These are phyloP conservation scores for Ochropleura leucogaster DNA, from an alignment of 2,888 invertebrate genomes.

Conservation along the genomic window DNA sequence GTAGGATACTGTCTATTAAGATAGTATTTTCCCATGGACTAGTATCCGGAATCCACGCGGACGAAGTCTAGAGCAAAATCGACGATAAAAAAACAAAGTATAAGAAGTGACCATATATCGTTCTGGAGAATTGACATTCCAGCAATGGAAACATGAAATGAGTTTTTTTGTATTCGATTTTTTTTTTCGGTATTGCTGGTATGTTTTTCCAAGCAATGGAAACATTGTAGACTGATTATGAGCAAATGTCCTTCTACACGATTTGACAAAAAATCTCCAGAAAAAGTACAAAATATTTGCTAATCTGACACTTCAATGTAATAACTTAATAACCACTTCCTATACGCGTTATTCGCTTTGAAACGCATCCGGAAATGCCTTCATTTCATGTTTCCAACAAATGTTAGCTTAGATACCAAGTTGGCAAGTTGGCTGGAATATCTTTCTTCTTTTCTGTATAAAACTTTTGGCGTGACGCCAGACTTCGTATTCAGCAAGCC, in stretches of 20 bases:
- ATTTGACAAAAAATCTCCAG: neutral
- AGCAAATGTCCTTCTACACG: neutral
- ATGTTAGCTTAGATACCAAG: slow-evolving; percentile 47
- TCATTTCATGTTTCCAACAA: slow-evolving; percentile 43
- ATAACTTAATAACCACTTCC: slow-evolving; percentile 38
- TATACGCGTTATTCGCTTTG: slow-evolving; percentile 38
- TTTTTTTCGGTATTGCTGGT: too few relatives aligned
- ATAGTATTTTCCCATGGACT: neutral
- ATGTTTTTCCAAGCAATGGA: neutral
- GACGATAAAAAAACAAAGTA: neutral
- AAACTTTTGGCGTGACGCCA: slow-evolving; percentile 61
- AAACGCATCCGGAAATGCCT: slow-evolving; percentile 49
- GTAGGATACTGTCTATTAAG: neutral
- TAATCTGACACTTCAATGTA: neutral
- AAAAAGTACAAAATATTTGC: neutral
- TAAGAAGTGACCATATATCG: neutral
- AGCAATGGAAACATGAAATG: too few relatives aligned
- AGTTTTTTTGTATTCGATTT: too few relatives aligned
- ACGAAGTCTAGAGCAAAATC: neutral
- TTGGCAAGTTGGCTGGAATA: slow-evolving; percentile 57
- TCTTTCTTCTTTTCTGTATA: slow-evolving; percentile 49
- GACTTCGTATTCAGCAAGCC: slow-evolving; percentile 49
- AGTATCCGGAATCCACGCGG: neutral
- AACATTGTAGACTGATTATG: neutral
- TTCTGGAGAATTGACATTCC: neutral